A percentile compares a stretch with the other conserved stretches of the same genome.
These are phyloP conservation scores for Agrypnus murinus DNA, from an alignment of 2,888 invertebrate genomes.

Conservation along the genomic window DNA sequence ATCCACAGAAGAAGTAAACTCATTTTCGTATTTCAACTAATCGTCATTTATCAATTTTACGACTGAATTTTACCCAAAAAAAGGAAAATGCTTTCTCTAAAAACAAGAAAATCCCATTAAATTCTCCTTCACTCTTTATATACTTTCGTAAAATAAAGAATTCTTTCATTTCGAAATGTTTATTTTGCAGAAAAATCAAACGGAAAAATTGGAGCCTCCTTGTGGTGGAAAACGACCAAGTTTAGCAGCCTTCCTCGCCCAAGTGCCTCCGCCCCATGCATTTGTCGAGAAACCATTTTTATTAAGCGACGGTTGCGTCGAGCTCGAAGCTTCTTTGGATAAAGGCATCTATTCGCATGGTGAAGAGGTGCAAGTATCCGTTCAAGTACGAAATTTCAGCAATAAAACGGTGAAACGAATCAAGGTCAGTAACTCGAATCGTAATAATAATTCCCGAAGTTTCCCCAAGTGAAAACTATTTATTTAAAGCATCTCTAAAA, in stretches of 20 bases:
- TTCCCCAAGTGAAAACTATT: too few relatives aligned
- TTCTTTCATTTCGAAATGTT: neutral
- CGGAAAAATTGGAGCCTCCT: conserved; percentile 37
- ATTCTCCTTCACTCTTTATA: neutral
- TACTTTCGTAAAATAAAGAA: neutral
- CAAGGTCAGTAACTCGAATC: conserved; percentile 75
- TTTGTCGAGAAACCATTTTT: conserved; percentile 88
- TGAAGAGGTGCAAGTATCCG: conserved; percentile 84
- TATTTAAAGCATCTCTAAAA: too few relatives aligned
- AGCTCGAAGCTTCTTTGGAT: conserved; percentile 86
- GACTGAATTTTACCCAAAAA: too few relatives aligned
- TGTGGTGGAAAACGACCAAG: conserved; percentile 67
- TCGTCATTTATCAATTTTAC: too few relatives aligned
- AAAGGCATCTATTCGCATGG: conserved; percentile 89
- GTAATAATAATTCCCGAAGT: too few relatives aligned
- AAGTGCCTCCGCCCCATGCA: conserved; percentile 79
- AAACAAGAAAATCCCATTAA: conserved; percentile 30
- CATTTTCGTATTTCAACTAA: too few relatives aligned
- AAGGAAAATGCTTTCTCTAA: conserved; percentile 19
- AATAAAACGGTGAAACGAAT: conserved; percentile 88
- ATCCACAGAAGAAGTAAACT: too few relatives aligned
- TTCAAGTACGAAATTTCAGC: conserved; percentile 86
- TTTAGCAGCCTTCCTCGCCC: conserved; percentile 64
- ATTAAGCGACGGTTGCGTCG: conserved; percentile 87
- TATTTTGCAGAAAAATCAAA: conserved; percentile 34